Conservation (phyloP, 2,113 vertebrate genomes). For the Rattus rattus region DNA sequence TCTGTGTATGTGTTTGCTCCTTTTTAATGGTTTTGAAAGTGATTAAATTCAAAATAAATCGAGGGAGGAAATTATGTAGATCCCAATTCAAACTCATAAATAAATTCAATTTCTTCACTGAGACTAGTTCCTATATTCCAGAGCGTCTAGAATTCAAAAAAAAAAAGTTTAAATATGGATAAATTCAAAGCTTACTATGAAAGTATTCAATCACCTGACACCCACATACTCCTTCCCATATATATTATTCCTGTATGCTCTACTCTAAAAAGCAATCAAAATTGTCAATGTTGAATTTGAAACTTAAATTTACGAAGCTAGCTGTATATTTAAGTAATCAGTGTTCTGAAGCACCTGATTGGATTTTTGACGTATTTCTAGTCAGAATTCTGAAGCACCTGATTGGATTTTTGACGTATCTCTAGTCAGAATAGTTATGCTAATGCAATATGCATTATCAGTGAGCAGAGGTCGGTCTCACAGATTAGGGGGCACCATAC, state of each 20-base stretch:
- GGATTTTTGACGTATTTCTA: conserved; percentile 56
- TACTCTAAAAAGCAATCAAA: conserved; percentile 50
- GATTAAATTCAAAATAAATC: conserved; percentile 65
- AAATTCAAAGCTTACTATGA: background rate
- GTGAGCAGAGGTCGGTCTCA: conserved; percentile 43
- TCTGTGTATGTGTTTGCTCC: background rate
- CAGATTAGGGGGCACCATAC: background rate
- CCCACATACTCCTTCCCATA: background rate
- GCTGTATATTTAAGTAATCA: conserved; percentile 67
- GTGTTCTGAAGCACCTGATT: conserved; percentile 60
- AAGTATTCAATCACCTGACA: background rate
- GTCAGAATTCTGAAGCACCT: conserved; percentile 62
- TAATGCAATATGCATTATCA: conserved; percentile 49
- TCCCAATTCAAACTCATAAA: conserved; percentile 45
- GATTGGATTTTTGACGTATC: conserved; percentile 62
- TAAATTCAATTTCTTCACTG: conserved; percentile 53
- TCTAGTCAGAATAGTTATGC: conserved; percentile 65
- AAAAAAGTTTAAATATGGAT: conserved; percentile 11
- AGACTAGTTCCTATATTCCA: conserved; percentile 13
- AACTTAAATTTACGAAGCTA: conserved; percentile 67
- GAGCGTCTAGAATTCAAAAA: background rate
- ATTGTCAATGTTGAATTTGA: conserved; percentile 59
- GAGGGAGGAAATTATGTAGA: conserved; percentile 58
- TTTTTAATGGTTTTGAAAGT: conserved; percentile 46
- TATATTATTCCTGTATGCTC: background rate